Conservation (phyloP, 2,888 invertebrate species). For the Agrochola lychnidis region DNA sequence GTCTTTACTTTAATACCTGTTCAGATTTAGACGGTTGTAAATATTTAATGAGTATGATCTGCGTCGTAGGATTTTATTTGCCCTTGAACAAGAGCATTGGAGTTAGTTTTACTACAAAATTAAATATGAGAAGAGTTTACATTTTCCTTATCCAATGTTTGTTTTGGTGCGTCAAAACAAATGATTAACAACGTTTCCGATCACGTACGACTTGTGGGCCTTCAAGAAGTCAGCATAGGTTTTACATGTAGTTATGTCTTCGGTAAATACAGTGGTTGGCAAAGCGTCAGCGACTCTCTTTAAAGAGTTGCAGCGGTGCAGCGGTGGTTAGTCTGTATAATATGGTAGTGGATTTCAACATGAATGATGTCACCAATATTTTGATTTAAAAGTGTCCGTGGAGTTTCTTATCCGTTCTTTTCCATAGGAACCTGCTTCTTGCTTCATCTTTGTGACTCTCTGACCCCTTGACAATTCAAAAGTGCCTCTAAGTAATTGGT, state of each 20-base stretch:
- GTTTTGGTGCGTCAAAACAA: slow-evolving; percentile 34
- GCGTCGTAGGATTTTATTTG: slow-evolving; percentile 13
- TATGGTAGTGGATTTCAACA: not conserved
- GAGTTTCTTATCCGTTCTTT: no score
- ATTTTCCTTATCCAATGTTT: slow-evolving; percentile 41
- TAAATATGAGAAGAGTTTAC: slow-evolving; percentile 32
- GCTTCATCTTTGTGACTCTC: no score
- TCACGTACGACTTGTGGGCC: slow-evolving; percentile 12
- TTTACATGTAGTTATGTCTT: not conserved
- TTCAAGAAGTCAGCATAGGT: not conserved
- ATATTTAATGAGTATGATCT: slow-evolving; percentile 39
- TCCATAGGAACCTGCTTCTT: no score
- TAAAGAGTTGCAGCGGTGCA: not conserved
- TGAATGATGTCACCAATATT: not conserved
- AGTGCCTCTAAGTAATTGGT: no score
- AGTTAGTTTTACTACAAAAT: slow-evolving; percentile 20
- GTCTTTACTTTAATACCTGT: not conserved
- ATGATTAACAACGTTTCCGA: slow-evolving; percentile 20
- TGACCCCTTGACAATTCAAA: no score
- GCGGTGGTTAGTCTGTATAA: not conserved
- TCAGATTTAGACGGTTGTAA: slow-evolving; percentile 20
- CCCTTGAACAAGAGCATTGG: slow-evolving; percentile 23
- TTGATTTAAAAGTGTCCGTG: not conserved
- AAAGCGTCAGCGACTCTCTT: not conserved
- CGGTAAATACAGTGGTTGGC: not conserved